phyloP scores from a whole-genome alignment of 2,797 vertebrate species.

The Monodelphis domestica region DNA sequence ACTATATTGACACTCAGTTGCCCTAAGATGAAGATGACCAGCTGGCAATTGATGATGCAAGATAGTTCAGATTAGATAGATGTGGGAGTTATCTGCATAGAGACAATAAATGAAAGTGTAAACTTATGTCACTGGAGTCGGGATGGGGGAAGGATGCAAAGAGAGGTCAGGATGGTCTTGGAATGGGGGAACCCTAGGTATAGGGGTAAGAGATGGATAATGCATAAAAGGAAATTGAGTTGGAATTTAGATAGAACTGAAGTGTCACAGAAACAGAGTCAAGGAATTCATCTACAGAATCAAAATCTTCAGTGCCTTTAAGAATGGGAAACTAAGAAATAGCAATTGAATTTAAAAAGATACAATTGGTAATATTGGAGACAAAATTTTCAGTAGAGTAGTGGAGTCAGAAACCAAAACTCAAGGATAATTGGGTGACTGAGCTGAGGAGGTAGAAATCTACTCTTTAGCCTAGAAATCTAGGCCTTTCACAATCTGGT shows the following conservation, averaged over 20 bases:
- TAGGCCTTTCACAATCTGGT: background rate
- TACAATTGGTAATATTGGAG: background rate
- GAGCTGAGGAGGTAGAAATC: background rate
- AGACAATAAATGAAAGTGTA: background rate
- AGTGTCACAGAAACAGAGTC: background rate
- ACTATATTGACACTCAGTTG: too few relatives aligned
- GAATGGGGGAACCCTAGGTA: background rate
- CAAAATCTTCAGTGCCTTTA: background rate
- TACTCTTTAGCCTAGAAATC: background rate
- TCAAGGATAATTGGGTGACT: background rate
- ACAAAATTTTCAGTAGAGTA: background rate
- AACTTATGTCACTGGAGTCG: too few relatives aligned
- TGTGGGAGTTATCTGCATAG: background rate
- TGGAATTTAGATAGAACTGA: background rate
- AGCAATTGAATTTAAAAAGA: background rate
- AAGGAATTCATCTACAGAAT: background rate
- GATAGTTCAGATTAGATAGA: background rate
- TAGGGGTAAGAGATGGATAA: background rate
- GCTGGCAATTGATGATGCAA: background rate
- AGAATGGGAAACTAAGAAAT: background rate
- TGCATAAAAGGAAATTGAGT: background rate
- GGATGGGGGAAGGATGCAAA: too few relatives aligned
- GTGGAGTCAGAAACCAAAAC: background rate
- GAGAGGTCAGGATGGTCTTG: background rate
- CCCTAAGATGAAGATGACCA: background rate